A percentile compares a stretch with the other conserved stretches of the same genome.
These are phyloP conservation scores for Ptyas mucosa DNA, from an alignment of 2,113 vertebrate genomes.

Conservation along the genomic window DNA sequence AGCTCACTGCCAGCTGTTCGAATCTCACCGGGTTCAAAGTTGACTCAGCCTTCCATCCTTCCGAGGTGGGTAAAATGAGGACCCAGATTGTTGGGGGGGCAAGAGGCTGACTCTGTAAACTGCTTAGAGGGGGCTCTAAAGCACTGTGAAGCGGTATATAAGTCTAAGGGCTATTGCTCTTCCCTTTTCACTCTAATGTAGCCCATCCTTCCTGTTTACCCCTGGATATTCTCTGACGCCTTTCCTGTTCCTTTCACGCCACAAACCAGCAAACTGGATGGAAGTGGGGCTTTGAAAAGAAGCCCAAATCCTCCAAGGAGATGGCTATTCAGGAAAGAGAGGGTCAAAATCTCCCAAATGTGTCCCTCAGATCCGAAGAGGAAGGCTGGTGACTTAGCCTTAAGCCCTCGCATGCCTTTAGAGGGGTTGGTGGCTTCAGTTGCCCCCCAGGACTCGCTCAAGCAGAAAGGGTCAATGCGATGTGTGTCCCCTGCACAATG, in stretches of 20 bases:
- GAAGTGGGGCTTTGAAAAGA: not conserved
- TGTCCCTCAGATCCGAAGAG: slow-evolving; percentile 28
- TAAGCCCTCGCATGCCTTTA: slow-evolving; percentile 39
- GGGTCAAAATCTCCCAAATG: not conserved
- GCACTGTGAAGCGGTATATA: too few relatives aligned
- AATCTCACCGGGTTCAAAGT: too few relatives aligned
- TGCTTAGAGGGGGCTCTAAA: too few relatives aligned
- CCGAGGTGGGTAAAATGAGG: too few relatives aligned
- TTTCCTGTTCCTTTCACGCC: not conserved
- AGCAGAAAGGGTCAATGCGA: slow-evolving; percentile 75
- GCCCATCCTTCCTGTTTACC: not conserved
- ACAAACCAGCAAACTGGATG: not conserved
- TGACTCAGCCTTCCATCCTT: too few relatives aligned
- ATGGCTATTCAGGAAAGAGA: not conserved
- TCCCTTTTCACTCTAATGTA: not conserved
- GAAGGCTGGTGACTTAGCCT: not conserved
- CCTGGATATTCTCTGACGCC: too few relatives aligned
- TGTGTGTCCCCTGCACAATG: slow-evolving; percentile 74
- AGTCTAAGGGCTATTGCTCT: too few relatives aligned
- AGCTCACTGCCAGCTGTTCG: too few relatives aligned
- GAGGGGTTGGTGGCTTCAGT: slow-evolving; percentile 51
- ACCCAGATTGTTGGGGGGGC: too few relatives aligned
- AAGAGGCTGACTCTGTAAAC: too few relatives aligned
- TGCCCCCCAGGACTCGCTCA: slow-evolving; percentile 73
- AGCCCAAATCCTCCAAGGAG: not conserved